A percentile compares a stretch with the other conserved stretches of the same genome.
These are phyloP conservation scores for Noctilio leporinus DNA, from an alignment of 2,113 vertebrate species.

Conservation along the genomic window DNA sequence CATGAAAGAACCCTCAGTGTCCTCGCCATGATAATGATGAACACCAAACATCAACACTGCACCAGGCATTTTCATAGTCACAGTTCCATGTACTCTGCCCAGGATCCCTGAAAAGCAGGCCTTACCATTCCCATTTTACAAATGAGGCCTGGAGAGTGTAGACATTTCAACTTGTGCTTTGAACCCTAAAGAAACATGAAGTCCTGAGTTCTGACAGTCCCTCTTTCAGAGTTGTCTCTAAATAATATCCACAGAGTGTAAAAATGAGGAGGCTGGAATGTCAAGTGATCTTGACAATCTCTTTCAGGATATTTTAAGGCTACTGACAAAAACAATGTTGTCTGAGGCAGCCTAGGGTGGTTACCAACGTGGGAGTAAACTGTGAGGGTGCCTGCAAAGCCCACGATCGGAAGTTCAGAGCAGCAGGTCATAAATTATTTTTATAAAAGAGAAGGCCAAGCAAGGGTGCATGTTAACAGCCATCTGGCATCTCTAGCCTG, in stretches of 20 bases:
- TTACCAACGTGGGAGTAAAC: not conserved
- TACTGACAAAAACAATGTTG: not conserved
- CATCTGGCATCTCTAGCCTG: not conserved
- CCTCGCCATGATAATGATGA: not conserved
- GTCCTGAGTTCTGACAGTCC: not conserved
- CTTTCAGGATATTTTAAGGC: conserved; percentile 18
- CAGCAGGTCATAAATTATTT: conserved; percentile 36
- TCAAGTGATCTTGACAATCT: not conserved
- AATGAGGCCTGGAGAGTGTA: not conserved
- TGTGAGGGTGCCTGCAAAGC: not conserved
- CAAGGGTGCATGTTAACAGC: not conserved
- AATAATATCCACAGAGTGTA: not conserved
- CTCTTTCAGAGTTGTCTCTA: not conserved
- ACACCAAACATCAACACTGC: not conserved
- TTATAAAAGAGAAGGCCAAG: conserved; percentile 44
- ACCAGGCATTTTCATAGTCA: not conserved
- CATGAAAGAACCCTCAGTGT: not conserved
- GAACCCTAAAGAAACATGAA: not conserved
- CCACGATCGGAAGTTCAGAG: conserved; percentile 36
- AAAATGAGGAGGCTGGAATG: not conserved
- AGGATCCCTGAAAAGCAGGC: not conserved
- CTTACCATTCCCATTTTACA: not conserved
- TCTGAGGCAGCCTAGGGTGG: not conserved
- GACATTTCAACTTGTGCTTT: not conserved
- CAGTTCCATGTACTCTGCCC: rapidly evolving